Base-by-base conservation (phyloP, 2,113 vertebrate species). In the Vicugna pacos region DNA sequence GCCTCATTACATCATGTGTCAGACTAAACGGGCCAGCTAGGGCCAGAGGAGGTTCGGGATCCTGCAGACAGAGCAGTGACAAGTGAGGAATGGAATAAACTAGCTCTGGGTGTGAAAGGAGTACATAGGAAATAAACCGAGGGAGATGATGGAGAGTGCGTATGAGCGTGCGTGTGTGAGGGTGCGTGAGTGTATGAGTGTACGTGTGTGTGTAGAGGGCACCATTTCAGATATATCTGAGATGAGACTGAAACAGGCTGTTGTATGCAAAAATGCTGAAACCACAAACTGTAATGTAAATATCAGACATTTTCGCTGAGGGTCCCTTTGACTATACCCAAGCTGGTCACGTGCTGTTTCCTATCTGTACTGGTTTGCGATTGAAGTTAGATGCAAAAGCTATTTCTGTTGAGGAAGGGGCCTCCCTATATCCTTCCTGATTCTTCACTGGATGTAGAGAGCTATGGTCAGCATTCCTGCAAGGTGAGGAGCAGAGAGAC, bases 1-100 rank as follows among this genome's bases (percentile, higher is more conserved):
- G 28, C 13, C 75, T 20, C 12, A 0, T 42, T 6, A 28, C 9
- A 16, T n/a, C 32, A 0, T 0, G 15, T 10, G 28, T 35, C 50
- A 20, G 65, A 30, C 8, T 14, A 14, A 38, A 22, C 22, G 3
- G 16, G 58, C 4, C 20, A 42, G 14, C 32, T 0, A 17, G 20
- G 35, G n/a, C 42, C 52, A 30, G 22, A 8, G 17, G 60, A 19
- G 22, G 72, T 12, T 70, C 54, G n/a, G 10, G 32, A 35, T 46
- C 58, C 62, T 82, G 9, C 32, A 83, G 64, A 50, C 0, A n/a
- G 15, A 80, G 4, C 28, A 26, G 12, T 6, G 16, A 64, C 6
- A 80, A 32, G 46, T 14, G 65, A 69, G 52, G 35, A 64, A 35
- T 38, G 2, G 26, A 80, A 15, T 30, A 72, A 52, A 35, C 22